Evolutionary conservation across 2,113 vertebrate genomes (phyloP), one percentile per base, ranked within the genome.

Genomic region (Henicopernis longicauda): DNA sequence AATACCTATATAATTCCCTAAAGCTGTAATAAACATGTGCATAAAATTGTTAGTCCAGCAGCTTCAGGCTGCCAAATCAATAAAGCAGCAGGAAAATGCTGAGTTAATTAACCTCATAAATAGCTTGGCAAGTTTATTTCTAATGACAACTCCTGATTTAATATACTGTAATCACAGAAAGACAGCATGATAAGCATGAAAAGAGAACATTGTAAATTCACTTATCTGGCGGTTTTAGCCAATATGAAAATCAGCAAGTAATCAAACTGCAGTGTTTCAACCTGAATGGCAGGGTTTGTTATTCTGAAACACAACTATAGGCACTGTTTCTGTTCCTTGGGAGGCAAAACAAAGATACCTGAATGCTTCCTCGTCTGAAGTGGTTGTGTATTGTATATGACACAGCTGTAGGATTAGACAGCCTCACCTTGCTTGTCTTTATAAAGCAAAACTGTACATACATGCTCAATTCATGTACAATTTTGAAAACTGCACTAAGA

Each of bases 41-140:
- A 34, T 52, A 57, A 82, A 72, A 69, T 69, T 44, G 6, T 86
- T 93, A 73, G 49, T 83, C 54, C 62, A 32, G 49, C 16, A 16
- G 4, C 45, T 93, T 92, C 82, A 92, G 63, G 79, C 76, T 89
- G 49, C 45, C 34, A 70, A n/a, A 92, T 95, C 89, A 89, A 92
- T 80, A 95, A 70, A 16, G 42, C 31, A 73, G 45, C 36, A 90
- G 58, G 59, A 90, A 92, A 90, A 88, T 17, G 10, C 16, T 66
- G 54, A 92, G 63, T 92, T 95, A 90, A 89, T 92, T 93, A 90
- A 95, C 72, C 74, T 83, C 59, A 90, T 86, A 89, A 95, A 94
- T 70, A 89, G 34, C 45, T 86, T 83, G 40, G 38, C 58, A 58
- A 83, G 25, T 11, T 86, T 93, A 3, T 72, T 70, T 83, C 86